Evolutionary conservation across 1,140 invertebrate species (phyloP).

Genomic region (Procambarus clarkii): DNA sequence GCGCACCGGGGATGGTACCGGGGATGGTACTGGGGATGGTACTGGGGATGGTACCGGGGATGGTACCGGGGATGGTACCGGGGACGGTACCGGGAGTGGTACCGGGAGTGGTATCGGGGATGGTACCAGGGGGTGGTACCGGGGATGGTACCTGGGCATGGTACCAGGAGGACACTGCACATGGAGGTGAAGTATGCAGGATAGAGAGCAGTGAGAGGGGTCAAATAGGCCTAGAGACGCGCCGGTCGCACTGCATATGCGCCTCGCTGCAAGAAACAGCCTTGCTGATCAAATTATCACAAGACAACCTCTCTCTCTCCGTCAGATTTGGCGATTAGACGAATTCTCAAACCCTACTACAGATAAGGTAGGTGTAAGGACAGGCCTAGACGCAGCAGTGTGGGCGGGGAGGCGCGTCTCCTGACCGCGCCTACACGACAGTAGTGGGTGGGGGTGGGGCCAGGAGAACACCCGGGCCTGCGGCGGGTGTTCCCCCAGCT

Average conservation of each 20-base stretch:
- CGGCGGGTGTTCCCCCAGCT: slow-evolving; percentile 11
- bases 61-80: neutral
- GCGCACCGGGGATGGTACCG: neutral
- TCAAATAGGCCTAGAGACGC: slow-evolving; percentile 9
- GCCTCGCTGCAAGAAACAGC: too few relatives aligned
- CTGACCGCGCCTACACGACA: slow-evolving; percentile 12
- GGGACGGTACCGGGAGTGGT: neutral
- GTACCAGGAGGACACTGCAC: slow-evolving; percentile 26
- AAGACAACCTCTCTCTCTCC: too few relatives aligned
- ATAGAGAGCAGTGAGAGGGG: slow-evolving; percentile 10
- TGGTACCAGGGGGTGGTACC: neutral
- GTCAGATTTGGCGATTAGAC: too few relatives aligned
- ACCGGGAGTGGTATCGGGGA: neutral
- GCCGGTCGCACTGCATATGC: neutral
- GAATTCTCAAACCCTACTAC: neutral
- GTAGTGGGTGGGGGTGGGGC: slow-evolving; percentile 17
- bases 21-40: neutral
- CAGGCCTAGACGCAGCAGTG: neutral
- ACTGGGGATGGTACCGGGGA: neutral
- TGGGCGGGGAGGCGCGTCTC: slow-evolving; percentile 4
- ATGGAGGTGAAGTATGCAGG: slow-evolving; percentile 13
- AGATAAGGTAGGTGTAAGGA: neutral
- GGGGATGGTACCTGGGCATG: neutral
- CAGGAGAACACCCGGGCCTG: slow-evolving; percentile 27
- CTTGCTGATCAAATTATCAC: too few relatives aligned